Conservation (phyloP, 2,797 vertebrate species). For the Coregonus ussuriensis region DNA sequence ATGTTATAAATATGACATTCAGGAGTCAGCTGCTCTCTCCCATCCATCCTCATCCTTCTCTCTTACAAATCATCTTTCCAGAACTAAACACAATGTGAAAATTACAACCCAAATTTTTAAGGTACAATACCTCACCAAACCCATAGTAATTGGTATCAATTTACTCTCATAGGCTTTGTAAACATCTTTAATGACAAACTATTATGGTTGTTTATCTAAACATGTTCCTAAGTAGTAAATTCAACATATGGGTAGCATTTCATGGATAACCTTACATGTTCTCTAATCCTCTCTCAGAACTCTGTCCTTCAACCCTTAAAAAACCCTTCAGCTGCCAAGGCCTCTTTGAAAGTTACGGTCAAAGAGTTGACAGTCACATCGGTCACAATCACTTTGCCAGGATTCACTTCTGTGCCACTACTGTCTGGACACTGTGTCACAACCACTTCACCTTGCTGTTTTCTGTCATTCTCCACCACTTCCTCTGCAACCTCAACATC, state of each 20-base stretch:
- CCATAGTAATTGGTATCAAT: slow-evolving; percentile 49
- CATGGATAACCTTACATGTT: not conserved
- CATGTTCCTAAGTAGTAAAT: slow-evolving; percentile 56
- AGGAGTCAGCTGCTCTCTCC: slow-evolving; percentile 25
- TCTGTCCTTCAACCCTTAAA: slow-evolving; percentile 82
- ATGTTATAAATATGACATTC: slow-evolving; percentile 29
- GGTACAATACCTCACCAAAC: slow-evolving; percentile 53
- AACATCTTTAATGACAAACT: slow-evolving; percentile 54
- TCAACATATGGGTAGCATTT: slow-evolving; percentile 21
- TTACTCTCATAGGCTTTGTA: slow-evolving; percentile 36
- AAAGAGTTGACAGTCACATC: slow-evolving; percentile 96
- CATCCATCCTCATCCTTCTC: not conserved
- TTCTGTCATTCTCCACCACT: slow-evolving; percentile 46
- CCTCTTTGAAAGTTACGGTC: slow-evolving; percentile 96
- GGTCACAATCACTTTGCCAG: slow-evolving; percentile 88
- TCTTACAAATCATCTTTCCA: slow-evolving; percentile 8
- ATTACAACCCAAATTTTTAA: slow-evolving; percentile 58
- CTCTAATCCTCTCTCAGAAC: slow-evolving; percentile 38
- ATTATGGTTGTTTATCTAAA: slow-evolving; percentile 6
- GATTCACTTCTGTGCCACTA: slow-evolving; percentile 22
- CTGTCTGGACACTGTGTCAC: not conserved
- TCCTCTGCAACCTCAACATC: slow-evolving; percentile 23
- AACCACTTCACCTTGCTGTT: not conserved
- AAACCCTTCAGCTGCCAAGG: slow-evolving; percentile 89
- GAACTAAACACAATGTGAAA: slow-evolving; percentile 56